A percentile compares a stretch with the other conserved stretches of the same genome.
Evolutionary conservation across 2,113 vertebrate species (phyloP).

Genomic region (Mystacornis crossleyi): DNA sequence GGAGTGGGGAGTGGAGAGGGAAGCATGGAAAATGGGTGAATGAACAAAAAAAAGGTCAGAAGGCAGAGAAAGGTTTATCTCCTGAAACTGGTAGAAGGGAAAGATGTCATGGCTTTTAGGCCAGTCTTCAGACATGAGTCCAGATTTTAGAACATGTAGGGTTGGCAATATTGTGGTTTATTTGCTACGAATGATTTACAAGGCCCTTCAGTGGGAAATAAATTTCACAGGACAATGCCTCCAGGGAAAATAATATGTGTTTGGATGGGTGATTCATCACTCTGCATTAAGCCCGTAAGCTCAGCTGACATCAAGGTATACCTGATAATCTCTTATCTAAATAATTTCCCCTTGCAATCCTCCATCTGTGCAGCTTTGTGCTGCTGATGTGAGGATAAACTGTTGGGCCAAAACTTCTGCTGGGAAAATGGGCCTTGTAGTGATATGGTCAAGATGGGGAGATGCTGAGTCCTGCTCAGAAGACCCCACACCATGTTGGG

Average conservation of each 20-base stretch:
- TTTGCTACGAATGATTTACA: constrained; percentile 52
- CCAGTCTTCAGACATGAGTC: neutral
- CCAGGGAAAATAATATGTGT: constrained; percentile 29
- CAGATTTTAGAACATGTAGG: neutral
- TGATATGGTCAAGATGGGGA: fast-evolving
- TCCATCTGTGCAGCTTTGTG: constrained; percentile 26
- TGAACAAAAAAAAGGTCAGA: neutral
- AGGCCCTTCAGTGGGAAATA: constrained; percentile 41
- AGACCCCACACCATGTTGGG: neutral
- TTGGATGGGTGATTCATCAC: constrained; percentile 53
- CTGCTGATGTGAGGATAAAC: neutral
- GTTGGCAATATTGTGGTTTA: neutral
- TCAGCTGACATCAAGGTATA: constrained; percentile 20
- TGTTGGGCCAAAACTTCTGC: neutral
- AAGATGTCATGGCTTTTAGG: neutral
- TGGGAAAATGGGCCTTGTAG: neutral
- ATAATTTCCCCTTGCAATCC: constrained; percentile 57
- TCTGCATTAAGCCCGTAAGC: constrained; percentile 42
- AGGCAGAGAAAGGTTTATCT: neutral
- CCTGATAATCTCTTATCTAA: constrained; percentile 59
- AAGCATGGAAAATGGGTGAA: neutral
- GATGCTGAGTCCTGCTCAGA: neutral
- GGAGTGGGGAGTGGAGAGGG: neutral
- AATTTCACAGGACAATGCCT: constrained; percentile 45
- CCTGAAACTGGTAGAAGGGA: neutral